Evolutionary conservation across 2,797 vertebrate genomes (phyloP), one percentile per base, ranked within the genome.

Genomic region (Xenentodon cancila): DNA sequence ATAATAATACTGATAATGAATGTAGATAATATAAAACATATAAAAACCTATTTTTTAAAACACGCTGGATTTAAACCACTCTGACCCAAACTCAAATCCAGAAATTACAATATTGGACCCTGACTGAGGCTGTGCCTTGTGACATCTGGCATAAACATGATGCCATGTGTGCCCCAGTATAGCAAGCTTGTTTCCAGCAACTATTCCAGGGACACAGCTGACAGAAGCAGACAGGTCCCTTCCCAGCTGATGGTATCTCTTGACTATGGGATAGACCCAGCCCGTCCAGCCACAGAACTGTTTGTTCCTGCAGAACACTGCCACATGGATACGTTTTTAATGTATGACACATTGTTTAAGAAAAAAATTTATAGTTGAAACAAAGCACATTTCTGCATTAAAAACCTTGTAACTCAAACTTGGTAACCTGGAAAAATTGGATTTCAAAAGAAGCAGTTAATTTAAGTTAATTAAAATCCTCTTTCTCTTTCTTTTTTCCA

Each of bases 151-250:
- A 55, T 72, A 61, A 73, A 73, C 58, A 67, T 71, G 71, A 73
- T 73, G 72, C 56, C 63, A 27, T 69, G 68, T 59, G 52, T 49
- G 40, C 63, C 64, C 67, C 54, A 43, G 43, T 5, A n/a, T 32
- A 70, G 37, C 64, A 58, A 46, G 70, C n/a, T 15, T 59, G 18
- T 50, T 65, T 53, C 68, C 42, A 66, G 58, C 21, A 63, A 62
- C 51, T 68, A 46, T 71, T 67, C 52, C 71, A 71, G 63, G 72
- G 84, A 84, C 69, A 70, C 86, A 84, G 81, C 79, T 89, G 88
- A 84, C 59, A 73, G 68, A 53, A 75, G 77, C 68, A 60, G 66
- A 70, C 51, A 61, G 63, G 49, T 63, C 68, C 27, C 48, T 62
- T 45, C 55, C 69, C 84, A 86, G 80, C 80, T 87, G 81, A 78